Base-by-base conservation (phyloP, 2,888 invertebrate genomes). In the Phortica magna region DNA sequence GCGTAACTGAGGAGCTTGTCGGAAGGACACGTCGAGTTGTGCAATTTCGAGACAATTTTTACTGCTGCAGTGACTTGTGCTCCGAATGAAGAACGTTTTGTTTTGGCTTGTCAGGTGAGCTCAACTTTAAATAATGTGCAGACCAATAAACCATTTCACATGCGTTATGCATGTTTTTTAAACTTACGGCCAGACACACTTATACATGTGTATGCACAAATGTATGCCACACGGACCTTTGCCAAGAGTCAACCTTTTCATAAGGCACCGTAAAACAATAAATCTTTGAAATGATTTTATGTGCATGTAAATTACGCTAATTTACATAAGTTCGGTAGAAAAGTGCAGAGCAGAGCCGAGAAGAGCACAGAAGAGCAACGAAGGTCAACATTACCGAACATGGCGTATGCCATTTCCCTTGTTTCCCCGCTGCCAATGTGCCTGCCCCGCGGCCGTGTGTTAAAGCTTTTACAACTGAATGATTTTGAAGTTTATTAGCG, bases 211-310 rank as follows among this genome's bases (percentile, higher is more conserved):
- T 3, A 31, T 31, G 5, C 5, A 48, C 2, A 48, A 48, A 48
- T 3, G 31, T 48, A 48, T 1, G 6, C 1, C 5, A 14, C 48
- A 14, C 10, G 10, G 9, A 14, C 14, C 1, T 14, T 48, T 48
- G 14, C 1, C 14, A 48, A 2, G 10, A 12, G 48, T 12, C 48
- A 14, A 48, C 48, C 48, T 12, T 48, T 48, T 48, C 48, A 48
- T 48, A 48, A 48, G 17, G 19, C 59, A 61, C 59, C 83, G 83
- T 83, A 75, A 68, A 59, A 67, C 65, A 41, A 82, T 80, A 84
- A 80, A 85, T 82, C 67, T 77, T 57, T 43, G 42, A 48, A 48
- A 48, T 48, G 14, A 48, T 48, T 48, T 48, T 48, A 48, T 48
- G 14, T 48, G 48, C 48, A 48, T 48, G 48, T 48, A 70, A 81